A percentile compares a stretch with the other conserved stretches of the same genome.
Conservation (phyloP, 1,140 invertebrate genomes). For the Phymastichus coffea region DNA sequence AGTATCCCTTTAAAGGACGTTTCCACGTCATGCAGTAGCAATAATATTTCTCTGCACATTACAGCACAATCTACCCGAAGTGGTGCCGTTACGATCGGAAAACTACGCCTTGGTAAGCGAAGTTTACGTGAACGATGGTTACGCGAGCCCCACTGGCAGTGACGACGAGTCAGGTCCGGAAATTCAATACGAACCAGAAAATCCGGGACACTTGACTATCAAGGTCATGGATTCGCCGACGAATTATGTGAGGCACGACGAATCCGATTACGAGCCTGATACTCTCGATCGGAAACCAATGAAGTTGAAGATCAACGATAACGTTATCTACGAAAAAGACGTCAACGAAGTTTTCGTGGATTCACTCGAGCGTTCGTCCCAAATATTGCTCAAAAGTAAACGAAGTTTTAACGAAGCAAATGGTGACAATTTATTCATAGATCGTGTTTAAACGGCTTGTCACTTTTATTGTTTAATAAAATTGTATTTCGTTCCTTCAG, state of each 20-base stretch:
- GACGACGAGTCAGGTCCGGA: slow-evolving; percentile 59
- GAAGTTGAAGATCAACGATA: slow-evolving; percentile 59
- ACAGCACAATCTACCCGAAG: slow-evolving; percentile 55
- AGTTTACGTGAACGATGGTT: slow-evolving; percentile 77
- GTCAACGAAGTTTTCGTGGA: slow-evolving; percentile 56
- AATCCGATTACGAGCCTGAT: slow-evolving; percentile 81
- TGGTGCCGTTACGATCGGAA: slow-evolving; percentile 51
- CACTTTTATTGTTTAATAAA: too few relatives aligned
- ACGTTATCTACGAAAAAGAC: slow-evolving; percentile 44
- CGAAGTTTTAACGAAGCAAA: slow-evolving; percentile 64
- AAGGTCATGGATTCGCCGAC: slow-evolving; percentile 74
- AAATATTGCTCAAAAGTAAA: slow-evolving; percentile 59
- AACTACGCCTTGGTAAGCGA: slow-evolving; percentile 73
- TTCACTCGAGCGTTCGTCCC: slow-evolving; percentile 60
- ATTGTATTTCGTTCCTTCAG: too few relatives aligned
- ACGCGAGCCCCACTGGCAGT: slow-evolving; percentile 66
- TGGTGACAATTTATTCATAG: too few relatives aligned
- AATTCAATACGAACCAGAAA: slow-evolving; percentile 62
- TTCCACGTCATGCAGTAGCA: too few relatives aligned
- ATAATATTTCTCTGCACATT: slow-evolving; percentile 31
- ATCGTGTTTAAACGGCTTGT: too few relatives aligned
- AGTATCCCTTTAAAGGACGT: too few relatives aligned
- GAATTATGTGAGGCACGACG: slow-evolving; percentile 68
- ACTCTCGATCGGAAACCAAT: slow-evolving; percentile 79
- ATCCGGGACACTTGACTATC: slow-evolving; percentile 73